Conservation (phyloP, 2,888 invertebrate genomes). For the Noctua janthe region DNA sequence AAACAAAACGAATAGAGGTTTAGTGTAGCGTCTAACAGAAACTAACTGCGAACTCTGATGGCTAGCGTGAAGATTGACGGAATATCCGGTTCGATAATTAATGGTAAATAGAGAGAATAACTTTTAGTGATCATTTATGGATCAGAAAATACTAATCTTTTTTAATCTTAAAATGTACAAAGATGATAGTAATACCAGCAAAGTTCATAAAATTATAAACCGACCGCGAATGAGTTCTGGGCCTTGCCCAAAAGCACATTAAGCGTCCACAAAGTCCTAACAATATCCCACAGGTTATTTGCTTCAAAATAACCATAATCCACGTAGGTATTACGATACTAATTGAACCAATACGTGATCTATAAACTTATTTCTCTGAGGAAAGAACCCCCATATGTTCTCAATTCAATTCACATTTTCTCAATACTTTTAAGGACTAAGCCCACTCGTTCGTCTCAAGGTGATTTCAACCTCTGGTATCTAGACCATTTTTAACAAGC, state of each 20-base stretch:
- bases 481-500: background rate
- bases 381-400: background rate
- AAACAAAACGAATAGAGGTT: background rate
- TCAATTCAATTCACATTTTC: background rate
- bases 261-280: too few relatives aligned
- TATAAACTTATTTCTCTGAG: background rate
- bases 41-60: background rate
- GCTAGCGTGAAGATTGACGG: background rate
- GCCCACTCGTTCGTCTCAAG: background rate
- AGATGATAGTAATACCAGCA: background rate
- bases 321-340: too few relatives aligned
- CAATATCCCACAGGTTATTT: too few relatives aligned
- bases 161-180: background rate
- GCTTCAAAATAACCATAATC: too few relatives aligned
- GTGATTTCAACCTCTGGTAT: background rate
- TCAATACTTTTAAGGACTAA: background rate
- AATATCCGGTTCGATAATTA: background rate
- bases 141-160: background rate
- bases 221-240: too few relatives aligned
- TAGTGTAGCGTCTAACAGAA: too few relatives aligned
- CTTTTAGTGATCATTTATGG: too few relatives aligned
- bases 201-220: too few relatives aligned
- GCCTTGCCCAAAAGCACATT: too few relatives aligned
- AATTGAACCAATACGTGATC: too few relatives aligned
- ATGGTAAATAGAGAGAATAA: background rate